Conservation (phyloP, 1,140 invertebrate genomes). For the Saxidomus purpurata region DNA sequence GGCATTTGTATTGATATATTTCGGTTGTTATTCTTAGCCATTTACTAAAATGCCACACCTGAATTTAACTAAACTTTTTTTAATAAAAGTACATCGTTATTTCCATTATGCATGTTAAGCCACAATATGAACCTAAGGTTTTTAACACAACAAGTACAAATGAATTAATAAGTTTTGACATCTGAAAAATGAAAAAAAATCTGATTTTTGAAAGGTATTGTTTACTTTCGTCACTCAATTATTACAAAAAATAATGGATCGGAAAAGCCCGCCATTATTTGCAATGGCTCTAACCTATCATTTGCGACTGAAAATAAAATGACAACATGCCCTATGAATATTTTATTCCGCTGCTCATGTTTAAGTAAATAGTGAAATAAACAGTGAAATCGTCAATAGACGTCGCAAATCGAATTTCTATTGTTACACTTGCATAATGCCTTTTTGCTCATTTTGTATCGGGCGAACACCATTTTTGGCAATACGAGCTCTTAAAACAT, state of each 20-base stretch:
- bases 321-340: not conserved
- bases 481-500: not conserved
- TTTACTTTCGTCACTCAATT: constrained; percentile 26
- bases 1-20: no score
- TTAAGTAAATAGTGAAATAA: constrained; percentile 30
- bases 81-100: no score
- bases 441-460: constrained; percentile 6
- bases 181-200: not conserved
- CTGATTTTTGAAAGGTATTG: not conserved
- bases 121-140: no score
- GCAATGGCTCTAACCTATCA: not conserved
- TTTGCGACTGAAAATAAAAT: not conserved
- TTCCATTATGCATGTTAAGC: no score
- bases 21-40: no score
- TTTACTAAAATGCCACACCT: no score
- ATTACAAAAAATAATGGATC: not conserved
- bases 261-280: not conserved
- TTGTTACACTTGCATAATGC: constrained; percentile 16
- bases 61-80: no score
- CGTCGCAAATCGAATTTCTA: not conserved
- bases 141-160: not conserved
- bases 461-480: not conserved
- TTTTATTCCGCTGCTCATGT: constrained; percentile 19
- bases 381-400: constrained; percentile 9
- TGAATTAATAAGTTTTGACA: constrained; percentile 1